A percentile compares a stretch with the other conserved stretches of the same genome.
phyloP scores from a whole-genome alignment of 1,140 invertebrate genomes.

The Aphaenogaster ashmeadi region DNA sequence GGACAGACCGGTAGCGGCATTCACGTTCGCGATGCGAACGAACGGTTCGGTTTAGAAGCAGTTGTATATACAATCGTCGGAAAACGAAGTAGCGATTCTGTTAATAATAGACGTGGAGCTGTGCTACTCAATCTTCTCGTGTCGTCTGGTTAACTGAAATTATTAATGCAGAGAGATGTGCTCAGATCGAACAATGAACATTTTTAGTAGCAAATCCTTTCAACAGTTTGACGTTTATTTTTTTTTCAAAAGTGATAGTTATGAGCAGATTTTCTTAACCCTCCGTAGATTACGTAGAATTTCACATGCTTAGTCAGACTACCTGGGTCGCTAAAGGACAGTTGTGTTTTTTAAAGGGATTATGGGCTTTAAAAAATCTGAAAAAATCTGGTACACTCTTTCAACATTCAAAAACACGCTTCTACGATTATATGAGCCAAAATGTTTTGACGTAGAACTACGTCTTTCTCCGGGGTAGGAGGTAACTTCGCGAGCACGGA shows the following conservation, averaged over 20 bases:
- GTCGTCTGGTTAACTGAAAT: background rate
- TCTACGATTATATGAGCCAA: no score
- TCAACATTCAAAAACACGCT: no score
- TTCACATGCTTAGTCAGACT: no score
- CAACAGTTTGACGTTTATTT: background rate
- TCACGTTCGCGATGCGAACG: slow-evolving; percentile 27
- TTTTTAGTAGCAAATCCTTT: background rate
- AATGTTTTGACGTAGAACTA: no score
- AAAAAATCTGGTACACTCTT: no score
- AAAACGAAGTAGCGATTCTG: background rate
- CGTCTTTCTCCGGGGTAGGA: no score
- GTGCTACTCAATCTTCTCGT: background rate
- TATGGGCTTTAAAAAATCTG: no score
- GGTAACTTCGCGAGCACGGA: no score
- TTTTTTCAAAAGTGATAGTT: background rate
- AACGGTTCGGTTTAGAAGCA: slow-evolving; percentile 27
- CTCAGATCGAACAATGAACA: background rate
- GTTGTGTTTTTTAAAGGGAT: no score
- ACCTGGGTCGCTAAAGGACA: no score
- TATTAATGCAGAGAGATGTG: background rate
- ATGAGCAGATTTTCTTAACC: background rate
- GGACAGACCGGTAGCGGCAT: slow-evolving; percentile 36
- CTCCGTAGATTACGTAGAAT: no score
- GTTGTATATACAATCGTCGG: slow-evolving; percentile 3
- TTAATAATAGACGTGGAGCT: slow-evolving; percentile 12